Evolutionary conservation across 1,140 invertebrate species (phyloP).

Genomic region (Drosophila kurseongensis): DNA sequence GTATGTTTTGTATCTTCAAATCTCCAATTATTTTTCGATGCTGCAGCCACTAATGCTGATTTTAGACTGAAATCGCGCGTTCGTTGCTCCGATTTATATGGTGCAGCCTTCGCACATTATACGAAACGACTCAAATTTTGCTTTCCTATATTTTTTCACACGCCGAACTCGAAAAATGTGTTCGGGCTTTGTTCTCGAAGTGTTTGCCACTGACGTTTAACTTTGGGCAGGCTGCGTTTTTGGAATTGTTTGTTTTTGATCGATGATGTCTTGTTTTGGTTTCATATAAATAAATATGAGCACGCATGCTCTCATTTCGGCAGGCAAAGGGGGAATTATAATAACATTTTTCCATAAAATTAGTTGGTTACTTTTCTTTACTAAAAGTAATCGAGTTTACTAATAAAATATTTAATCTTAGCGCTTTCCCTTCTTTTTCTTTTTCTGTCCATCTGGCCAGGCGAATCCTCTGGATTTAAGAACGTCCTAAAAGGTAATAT

Average conservation of each 20-base stretch:
- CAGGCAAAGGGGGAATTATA: neutral
- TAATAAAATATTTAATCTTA: neutral
- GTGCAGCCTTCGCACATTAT: conserved; percentile 31
- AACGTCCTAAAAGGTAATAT: conserved; percentile 58
- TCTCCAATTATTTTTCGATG: neutral
- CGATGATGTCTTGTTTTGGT: conserved; percentile 42
- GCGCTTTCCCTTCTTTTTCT: conserved; percentile 89
- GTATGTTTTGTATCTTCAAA: no score
- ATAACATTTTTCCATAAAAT: neutral
- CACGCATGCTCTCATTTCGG: neutral
- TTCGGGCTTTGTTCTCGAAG: conserved; percentile 48
- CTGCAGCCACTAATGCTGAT: neutral
- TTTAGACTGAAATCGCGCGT: conserved; percentile 18
- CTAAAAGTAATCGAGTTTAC: no score
- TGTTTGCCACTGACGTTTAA: conserved; percentile 39
- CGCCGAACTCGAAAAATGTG: conserved; percentile 40
- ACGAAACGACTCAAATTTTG: conserved; percentile 19
- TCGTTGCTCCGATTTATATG: conserved; percentile 42
- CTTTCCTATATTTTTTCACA: conserved; percentile 38
- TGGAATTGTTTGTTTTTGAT: conserved; percentile 20
- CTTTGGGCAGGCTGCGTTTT: conserved; percentile 20
- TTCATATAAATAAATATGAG: conserved; percentile 2
- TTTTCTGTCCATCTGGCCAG: conserved; percentile 92
- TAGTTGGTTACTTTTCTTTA: no score
- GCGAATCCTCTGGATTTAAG: conserved; percentile 91